These are phyloP conservation scores for Agrotis segetum DNA, from an alignment of 2,888 invertebrate species.

Conservation along the genomic window DNA sequence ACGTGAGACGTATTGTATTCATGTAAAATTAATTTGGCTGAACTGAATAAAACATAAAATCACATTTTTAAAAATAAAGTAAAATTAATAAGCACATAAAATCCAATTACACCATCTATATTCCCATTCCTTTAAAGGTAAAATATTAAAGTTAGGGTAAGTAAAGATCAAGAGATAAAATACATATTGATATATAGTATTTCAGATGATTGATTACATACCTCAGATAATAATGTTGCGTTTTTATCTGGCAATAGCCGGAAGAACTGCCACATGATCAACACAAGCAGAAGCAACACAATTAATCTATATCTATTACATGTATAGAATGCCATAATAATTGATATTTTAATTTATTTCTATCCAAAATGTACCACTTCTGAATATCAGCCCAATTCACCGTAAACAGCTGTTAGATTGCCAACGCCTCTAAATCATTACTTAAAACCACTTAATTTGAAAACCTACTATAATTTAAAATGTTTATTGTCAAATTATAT, in stretches of 20 bases:
- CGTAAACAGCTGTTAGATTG: conserved; percentile 21
- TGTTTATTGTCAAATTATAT: not conserved
- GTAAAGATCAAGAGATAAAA: conserved; percentile 18
- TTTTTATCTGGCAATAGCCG: conserved; percentile 80
- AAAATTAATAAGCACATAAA: conserved; percentile 15
- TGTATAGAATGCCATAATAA: conserved; percentile 83
- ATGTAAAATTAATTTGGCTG: not conserved
- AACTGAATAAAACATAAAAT: not conserved
- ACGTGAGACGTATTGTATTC: not conserved
- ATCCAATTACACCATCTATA: not conserved
- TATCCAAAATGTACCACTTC: conserved; percentile 33
- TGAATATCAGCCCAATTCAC: conserved; percentile 12
- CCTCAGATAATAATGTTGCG: conserved; percentile 71
- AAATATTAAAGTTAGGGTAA: conserved; percentile 2
- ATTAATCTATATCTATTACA: conserved; percentile 86
- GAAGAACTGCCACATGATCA: conserved; percentile 87
- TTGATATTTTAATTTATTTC: conserved; percentile 36
- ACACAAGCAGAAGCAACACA: conserved; percentile 81
- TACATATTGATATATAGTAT: conserved; percentile 18
- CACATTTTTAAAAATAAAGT: conserved; percentile 16
- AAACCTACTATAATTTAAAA: conserved; percentile 11
- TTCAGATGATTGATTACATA: conserved; percentile 62
- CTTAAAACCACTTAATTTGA: not conserved
- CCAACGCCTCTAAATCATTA: conserved; percentile 21
- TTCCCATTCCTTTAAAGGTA: conserved; percentile 22